Evolutionary conservation across 2,888 invertebrate genomes (phyloP).

Genomic region (Nysson spinosus): DNA sequence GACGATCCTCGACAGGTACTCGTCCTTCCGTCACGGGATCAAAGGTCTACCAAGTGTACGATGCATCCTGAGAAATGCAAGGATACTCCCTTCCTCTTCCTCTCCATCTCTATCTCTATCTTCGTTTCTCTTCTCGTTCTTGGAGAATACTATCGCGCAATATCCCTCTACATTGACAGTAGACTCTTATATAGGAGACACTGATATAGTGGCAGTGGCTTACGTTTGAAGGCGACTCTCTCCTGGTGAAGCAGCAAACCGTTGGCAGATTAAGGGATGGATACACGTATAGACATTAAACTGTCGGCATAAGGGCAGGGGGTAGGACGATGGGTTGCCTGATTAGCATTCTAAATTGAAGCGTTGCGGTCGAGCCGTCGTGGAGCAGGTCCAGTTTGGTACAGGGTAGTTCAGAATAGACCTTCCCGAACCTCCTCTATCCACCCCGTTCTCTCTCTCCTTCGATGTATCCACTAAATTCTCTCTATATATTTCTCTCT

Average conservation of each 20-base stretch:
- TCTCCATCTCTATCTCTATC: neutral
- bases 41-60: constrained; percentile 40
- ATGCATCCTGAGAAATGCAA: constrained; percentile 35
- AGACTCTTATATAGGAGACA: constrained; percentile 45
- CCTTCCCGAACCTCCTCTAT: constrained; percentile 45
- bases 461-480: no score
- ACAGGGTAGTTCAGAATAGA: constrained; percentile 68
- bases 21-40: constrained; percentile 52
- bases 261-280: constrained; percentile 64
- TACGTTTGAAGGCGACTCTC: constrained; percentile 39
- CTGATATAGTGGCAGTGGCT: constrained; percentile 52
- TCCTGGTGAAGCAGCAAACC: constrained; percentile 36
- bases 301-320: constrained; percentile 52
- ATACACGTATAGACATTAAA: constrained; percentile 72
- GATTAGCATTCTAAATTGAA: constrained; percentile 77
- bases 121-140: neutral
- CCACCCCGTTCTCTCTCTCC: constrained; percentile 44
- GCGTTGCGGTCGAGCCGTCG: constrained; percentile 72
- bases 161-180: constrained; percentile 38
- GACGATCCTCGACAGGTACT: constrained; percentile 42
- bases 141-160: constrained; percentile 36
- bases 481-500: no score
- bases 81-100: constrained; percentile 21
- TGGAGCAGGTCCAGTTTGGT: constrained; percentile 66
- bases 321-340: constrained; percentile 52